Percentiles rank a stretch among this genome's conserved stretches.
Evolutionary conservation across 2,888 invertebrate species (phyloP).

Genomic region (Machimus atricapillus): DNA sequence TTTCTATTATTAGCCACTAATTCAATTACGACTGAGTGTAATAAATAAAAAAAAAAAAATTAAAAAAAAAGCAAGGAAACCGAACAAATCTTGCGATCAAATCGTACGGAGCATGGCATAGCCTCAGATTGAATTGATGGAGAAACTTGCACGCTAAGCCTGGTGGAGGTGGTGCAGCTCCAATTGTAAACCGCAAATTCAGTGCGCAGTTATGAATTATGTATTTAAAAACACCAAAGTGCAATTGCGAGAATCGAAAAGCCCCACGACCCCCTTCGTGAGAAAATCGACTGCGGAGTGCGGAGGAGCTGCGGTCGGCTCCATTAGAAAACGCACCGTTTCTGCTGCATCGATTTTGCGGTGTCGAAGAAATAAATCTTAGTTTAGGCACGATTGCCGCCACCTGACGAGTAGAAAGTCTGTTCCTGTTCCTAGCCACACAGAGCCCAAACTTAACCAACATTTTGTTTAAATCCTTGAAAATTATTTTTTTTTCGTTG

Average conservation of each 20-base stretch:
- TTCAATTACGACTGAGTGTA: slow-evolving; percentile 11
- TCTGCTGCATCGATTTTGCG: neutral
- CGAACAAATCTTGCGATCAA: neutral
- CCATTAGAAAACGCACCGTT: neutral
- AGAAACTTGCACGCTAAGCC: neutral
- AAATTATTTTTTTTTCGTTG: neutral
- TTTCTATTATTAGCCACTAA: slow-evolving; percentile 38
- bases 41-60: neutral
- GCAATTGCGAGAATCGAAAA: neutral
- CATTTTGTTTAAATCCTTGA: neutral
- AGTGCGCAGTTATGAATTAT: neutral
- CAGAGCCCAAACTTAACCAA: neutral
- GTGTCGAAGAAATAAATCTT: neutral
- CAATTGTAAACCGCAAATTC: neutral
- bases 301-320: neutral
- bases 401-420: neutral
- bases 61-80: neutral
- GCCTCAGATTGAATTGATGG: neutral
- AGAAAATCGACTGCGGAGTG: neutral
- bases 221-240: neutral
- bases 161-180: neutral
- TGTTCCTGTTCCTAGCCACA: neutral
- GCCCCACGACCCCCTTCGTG: neutral
- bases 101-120: neutral
- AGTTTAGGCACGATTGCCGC: neutral